Conservation (phyloP, 1,140 invertebrate species). For the Aplysia californica region DNA sequence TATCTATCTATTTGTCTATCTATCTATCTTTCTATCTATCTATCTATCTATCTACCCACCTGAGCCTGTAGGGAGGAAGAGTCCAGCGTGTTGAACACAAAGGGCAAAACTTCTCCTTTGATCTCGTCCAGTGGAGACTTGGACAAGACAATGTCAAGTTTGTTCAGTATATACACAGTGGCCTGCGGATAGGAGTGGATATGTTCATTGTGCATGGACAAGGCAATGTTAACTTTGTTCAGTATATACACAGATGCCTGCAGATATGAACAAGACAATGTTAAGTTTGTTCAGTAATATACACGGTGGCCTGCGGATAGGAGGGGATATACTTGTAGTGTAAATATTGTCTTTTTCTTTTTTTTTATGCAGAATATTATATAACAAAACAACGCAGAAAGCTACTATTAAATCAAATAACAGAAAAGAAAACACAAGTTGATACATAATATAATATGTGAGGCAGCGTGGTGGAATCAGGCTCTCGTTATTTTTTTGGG, state of each 20-base stretch:
- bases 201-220: neutral
- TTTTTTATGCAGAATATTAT: too few species aligned
- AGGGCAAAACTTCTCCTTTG: conserved; percentile 82
- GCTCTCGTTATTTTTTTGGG: too few species aligned
- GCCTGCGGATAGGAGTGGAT: conserved; percentile 74
- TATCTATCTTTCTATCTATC: too few species aligned
- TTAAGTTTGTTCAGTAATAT: conserved; percentile 92
- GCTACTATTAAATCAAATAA: too few species aligned
- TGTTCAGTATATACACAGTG: conserved; percentile 90
- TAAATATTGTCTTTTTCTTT: too few species aligned
- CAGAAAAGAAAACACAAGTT: too few species aligned
- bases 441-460: too few species aligned
- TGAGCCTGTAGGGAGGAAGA: conserved; percentile 92
- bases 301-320: conserved; percentile 82
- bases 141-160: conserved; percentile 89
- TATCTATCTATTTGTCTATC: too few species aligned
- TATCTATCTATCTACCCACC: too few species aligned
- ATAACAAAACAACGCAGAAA: too few species aligned
- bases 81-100: conserved; percentile 90
- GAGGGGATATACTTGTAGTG: neutral
- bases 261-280: conserved; percentile 88
- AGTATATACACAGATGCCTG: too few species aligned
- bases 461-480: too few species aligned
- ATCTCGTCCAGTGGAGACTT: conserved; percentile 88
- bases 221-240: neutral